Conservation (phyloP, 2,797 vertebrate genomes). For the Propithecus perrieri region DNA sequence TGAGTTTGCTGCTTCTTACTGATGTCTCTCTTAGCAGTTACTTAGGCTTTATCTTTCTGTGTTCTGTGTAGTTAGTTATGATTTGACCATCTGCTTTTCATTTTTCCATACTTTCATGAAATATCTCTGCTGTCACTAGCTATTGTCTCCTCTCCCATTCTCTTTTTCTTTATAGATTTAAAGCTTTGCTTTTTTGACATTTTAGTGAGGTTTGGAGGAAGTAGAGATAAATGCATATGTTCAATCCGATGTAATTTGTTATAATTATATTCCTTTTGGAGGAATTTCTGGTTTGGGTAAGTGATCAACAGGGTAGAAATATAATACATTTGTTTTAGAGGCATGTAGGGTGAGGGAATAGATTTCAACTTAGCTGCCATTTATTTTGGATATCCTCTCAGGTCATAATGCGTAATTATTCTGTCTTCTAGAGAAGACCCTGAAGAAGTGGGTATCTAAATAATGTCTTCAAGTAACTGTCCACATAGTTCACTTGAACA, state of each 20-base stretch:
- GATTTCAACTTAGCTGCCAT: background rate
- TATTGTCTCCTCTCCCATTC: background rate
- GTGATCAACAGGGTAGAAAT: background rate
- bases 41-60: background rate
- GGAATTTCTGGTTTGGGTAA: background rate
- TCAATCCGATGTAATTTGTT: constrained; percentile 3
- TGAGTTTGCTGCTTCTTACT: background rate
- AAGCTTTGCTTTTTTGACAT: background rate
- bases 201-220: background rate
- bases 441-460: background rate
- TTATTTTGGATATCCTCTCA: background rate
- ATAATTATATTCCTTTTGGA: background rate
- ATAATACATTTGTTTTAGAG: background rate
- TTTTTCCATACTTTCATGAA: background rate
- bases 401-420: background rate
- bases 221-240: background rate
- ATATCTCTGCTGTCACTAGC: background rate
- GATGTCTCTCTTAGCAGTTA: background rate
- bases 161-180: background rate
- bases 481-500: background rate
- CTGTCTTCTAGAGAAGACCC: background rate
- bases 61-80: background rate
- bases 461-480: background rate
- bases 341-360: background rate
- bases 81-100: background rate